These are phyloP conservation scores for Thymelicus sylvestris DNA, from an alignment of 2,888 invertebrate species.

Conservation along the genomic window DNA sequence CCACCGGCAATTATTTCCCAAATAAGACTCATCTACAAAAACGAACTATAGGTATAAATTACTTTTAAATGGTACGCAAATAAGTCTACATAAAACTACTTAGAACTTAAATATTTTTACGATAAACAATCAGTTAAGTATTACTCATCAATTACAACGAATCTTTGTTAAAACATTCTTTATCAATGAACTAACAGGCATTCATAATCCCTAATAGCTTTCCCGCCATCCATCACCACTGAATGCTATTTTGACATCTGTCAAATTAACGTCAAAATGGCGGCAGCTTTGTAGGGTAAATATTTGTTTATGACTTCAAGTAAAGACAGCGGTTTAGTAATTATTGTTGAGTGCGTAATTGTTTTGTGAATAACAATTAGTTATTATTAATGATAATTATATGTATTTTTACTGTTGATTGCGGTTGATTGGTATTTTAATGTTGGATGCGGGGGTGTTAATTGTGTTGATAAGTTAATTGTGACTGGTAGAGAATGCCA, in stretches of 20 bases:
- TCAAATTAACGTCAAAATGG: constrained; percentile 67
- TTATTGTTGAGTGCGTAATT: constrained; percentile 16
- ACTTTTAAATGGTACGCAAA: no score
- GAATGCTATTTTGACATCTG: constrained; percentile 71
- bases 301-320: constrained; percentile 30
- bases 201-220: constrained; percentile 19
- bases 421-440: no score
- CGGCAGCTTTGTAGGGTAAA: constrained; percentile 43
- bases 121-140: constrained; percentile 38
- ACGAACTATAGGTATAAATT: no score
- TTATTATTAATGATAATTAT: neutral
- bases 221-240: constrained; percentile 40
- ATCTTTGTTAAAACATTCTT: constrained; percentile 15
- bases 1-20: no score
- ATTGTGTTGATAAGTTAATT: no score
- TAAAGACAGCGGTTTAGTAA: constrained; percentile 10
- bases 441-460: no score
- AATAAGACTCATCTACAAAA: no score
- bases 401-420: no score
- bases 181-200: constrained; percentile 26
- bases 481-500: no score
- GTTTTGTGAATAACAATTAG: constrained; percentile 5
- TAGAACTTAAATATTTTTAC: neutral
- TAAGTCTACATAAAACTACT: no score
- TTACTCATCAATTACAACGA: constrained; percentile 7